These are phyloP conservation scores for Porites lutea DNA, from an alignment of 64 coral and sea anemone species.

Conservation along the genomic window DNA sequence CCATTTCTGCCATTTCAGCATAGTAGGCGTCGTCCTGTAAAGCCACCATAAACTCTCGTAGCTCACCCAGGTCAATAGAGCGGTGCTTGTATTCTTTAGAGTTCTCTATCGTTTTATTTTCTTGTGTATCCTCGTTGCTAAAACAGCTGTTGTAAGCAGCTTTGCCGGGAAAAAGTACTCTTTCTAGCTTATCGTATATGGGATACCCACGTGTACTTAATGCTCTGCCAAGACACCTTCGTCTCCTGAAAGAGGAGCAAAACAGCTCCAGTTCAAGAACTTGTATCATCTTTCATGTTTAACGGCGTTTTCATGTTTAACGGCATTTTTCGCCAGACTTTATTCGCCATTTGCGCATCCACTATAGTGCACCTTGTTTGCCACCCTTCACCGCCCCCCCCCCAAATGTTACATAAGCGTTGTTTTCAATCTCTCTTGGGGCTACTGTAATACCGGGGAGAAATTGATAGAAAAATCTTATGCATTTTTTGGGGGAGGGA, in stretches of 20 bases:
- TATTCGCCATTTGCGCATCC: too few relatives aligned
- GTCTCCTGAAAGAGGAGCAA: neutral
- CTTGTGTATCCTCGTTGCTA: neutral
- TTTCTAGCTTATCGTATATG: neutral
- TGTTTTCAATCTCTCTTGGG: too few relatives aligned
- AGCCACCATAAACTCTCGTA: neutral
- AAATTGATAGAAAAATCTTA: too few relatives aligned
- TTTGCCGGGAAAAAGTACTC: neutral
- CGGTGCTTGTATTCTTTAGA: neutral
- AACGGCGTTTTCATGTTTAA: too few relatives aligned
- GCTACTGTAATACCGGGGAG: too few relatives aligned
- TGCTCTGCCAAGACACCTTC: neutral
- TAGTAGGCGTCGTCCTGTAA: neutral
- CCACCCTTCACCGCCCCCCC: too few relatives aligned
- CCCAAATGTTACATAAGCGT: too few relatives aligned
- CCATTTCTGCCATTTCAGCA: neutral
- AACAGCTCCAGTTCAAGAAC: too few relatives aligned
- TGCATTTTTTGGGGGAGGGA: too few relatives aligned
- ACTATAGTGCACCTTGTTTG: too few relatives aligned
- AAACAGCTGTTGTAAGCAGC: neutral
- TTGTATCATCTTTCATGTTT: too few relatives aligned
- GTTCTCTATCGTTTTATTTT: neutral
- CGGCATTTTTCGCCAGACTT: too few relatives aligned
- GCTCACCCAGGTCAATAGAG: neutral
- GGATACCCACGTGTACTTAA: neutral